Evolutionary conservation across 2,113 vertebrate species (phyloP).

Genomic region (Acinonyx jubatus): DNA sequence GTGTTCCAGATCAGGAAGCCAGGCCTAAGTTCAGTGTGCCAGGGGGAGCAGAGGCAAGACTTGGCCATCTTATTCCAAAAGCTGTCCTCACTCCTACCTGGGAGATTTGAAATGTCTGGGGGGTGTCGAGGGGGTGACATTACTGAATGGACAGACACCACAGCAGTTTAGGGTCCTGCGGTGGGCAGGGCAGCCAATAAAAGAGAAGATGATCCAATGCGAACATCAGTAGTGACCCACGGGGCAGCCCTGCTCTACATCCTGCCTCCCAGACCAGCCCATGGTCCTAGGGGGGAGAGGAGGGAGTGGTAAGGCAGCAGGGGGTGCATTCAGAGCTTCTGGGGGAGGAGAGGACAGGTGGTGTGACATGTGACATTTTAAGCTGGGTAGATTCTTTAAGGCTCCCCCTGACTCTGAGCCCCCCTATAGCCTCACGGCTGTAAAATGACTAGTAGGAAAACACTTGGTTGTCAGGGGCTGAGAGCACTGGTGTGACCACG

Average conservation of each 20-base stretch:
- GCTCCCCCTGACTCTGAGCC: background rate
- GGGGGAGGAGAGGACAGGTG: background rate
- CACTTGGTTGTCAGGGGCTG: background rate
- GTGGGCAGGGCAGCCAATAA: background rate
- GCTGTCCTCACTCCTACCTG: background rate
- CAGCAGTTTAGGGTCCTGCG: background rate
- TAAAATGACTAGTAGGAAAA: background rate
- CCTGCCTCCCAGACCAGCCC: background rate
- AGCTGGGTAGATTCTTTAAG: background rate
- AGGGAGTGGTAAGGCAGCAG: fast-evolving
- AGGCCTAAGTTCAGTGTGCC: background rate
- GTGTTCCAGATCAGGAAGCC: background rate
- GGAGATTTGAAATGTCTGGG: background rate
- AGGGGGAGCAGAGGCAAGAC: background rate
- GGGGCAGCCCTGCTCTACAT: background rate
- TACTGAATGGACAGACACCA: background rate
- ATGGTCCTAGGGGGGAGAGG: background rate
- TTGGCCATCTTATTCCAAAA: background rate
- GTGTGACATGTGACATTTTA: background rate
- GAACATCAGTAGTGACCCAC: background rate
- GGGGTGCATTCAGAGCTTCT: background rate
- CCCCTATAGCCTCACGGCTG: no score
- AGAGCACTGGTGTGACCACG: background rate
- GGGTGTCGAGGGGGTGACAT: no score
- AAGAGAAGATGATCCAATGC: background rate